These are phyloP conservation scores for Drosophila novamexicana DNA, from an alignment of 1,140 invertebrate genomes.

Conservation along the genomic window DNA sequence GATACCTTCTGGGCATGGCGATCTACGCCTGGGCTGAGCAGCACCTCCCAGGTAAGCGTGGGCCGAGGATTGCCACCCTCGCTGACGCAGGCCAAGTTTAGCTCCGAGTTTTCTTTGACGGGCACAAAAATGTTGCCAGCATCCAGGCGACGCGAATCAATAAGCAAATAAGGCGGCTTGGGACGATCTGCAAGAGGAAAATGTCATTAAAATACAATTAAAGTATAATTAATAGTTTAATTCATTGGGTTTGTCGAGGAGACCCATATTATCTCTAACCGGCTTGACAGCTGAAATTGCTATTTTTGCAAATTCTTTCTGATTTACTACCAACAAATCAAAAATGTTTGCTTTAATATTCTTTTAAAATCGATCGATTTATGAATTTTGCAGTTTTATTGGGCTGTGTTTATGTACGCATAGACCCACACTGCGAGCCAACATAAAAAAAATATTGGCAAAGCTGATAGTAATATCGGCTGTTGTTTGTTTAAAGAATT, in stretches of 20 bases:
- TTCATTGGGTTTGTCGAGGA: not conserved
- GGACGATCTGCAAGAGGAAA: constrained; percentile 88
- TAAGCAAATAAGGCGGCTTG: constrained; percentile 90
- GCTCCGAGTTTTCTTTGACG: constrained; percentile 91
- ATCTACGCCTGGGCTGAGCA: constrained; percentile 86
- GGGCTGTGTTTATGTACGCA: too few species aligned
- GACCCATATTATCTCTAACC: too few species aligned
- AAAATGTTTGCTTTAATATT: too few species aligned
- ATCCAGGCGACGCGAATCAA: constrained; percentile 91
- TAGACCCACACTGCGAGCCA: too few species aligned
- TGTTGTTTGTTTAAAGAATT: too few species aligned
- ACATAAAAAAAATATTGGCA: too few species aligned
- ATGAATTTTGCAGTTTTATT: too few species aligned
- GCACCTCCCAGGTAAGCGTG: constrained; percentile 89
- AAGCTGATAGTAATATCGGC: too few species aligned
- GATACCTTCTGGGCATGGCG: constrained; percentile 85
- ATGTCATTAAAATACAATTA: not conserved
- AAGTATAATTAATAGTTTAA: not conserved
- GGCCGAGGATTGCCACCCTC: constrained; percentile 93
- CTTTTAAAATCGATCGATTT: too few species aligned
- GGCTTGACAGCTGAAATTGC: too few species aligned
- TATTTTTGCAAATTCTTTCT: too few species aligned
- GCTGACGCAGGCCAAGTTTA: constrained; percentile 92
- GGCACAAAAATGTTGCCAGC: constrained; percentile 93
- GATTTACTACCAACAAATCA: too few species aligned